These are phyloP conservation scores for Protaetia brevitarsis DNA, from an alignment of 1,140 invertebrate genomes.

Conservation along the genomic window DNA sequence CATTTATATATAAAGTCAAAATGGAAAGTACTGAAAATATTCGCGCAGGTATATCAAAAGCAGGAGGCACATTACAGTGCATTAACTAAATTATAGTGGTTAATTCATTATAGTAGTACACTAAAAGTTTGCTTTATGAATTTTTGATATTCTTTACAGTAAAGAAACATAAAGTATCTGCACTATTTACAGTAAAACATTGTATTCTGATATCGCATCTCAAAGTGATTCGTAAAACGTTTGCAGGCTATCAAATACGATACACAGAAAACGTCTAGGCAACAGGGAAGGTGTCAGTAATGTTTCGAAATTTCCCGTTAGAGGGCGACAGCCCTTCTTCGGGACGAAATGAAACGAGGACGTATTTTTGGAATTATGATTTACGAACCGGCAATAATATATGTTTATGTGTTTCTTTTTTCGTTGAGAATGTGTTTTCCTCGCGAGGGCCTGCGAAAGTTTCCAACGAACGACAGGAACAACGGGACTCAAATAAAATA, in stretches of 20 bases:
- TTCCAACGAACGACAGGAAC: neutral
- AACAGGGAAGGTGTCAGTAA: neutral
- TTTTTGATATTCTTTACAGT: too few species aligned
- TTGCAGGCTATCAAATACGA: neutral
- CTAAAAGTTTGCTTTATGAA: too few species aligned
- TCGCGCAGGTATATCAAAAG: too few species aligned
- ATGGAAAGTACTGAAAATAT: too few species aligned
- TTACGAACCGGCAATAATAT: constrained; percentile 7
- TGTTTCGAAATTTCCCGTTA: neutral
- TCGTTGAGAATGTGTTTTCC: neutral
- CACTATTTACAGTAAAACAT: too few species aligned
- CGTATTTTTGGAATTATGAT: constrained; percentile 14
- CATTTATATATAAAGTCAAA: too few species aligned
- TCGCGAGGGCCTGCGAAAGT: neutral
- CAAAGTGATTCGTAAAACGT: neutral
- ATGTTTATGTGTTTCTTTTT: constrained; percentile 17
- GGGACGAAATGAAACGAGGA: neutral
- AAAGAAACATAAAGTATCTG: too few species aligned
- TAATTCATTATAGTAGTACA: too few species aligned
- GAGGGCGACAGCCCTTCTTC: constrained; percentile 3
- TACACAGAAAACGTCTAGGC: neutral
- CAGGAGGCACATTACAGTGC: too few species aligned
- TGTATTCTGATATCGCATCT: too few species aligned
- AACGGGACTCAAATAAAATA: constrained; percentile 11
- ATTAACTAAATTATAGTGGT: too few species aligned